Evolutionary conservation across 2,888 invertebrate species (phyloP).

Genomic region (Rotaria sp.): DNA sequence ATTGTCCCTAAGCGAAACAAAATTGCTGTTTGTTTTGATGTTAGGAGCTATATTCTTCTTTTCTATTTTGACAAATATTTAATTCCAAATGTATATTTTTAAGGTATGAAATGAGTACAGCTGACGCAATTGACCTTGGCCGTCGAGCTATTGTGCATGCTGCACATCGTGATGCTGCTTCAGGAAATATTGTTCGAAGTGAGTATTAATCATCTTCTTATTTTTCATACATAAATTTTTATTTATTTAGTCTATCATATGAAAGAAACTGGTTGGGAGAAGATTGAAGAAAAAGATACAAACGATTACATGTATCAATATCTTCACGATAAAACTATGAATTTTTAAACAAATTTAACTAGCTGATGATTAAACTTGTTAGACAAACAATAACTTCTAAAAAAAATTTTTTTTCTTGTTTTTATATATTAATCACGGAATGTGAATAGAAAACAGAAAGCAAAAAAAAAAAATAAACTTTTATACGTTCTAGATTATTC

Average conservation of each 20-base stretch:
- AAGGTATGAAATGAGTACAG: conserved; percentile 76
- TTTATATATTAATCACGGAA: not conserved
- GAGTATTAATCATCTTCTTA: conserved; percentile 40
- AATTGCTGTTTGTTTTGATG: no score
- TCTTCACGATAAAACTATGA: conserved; percentile 52
- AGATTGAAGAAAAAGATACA: conserved; percentile 83
- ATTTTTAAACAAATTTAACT: not conserved
- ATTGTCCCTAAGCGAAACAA: no score
- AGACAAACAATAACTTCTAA: not conserved
- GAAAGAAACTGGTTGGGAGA: conserved; percentile 80
- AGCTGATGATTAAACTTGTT: not conserved
- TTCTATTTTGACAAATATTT: no score
- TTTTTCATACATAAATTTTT: not conserved
- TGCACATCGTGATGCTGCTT: conserved; percentile 89
- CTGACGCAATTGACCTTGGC: conserved; percentile 85
- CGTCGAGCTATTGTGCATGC: conserved; percentile 93
- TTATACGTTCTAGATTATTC: not conserved
- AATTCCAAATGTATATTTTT: conserved; percentile 54
- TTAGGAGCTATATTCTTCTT: no score
- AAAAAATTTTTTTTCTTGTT: not conserved
- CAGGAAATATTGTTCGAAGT: conserved; percentile 84
- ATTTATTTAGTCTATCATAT: conserved; percentile 74
- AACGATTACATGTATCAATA: conserved; percentile 82
- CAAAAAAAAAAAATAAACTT: not conserved
- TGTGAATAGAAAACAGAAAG: not conserved